These are phyloP conservation scores for Tenebrosternarchus preto DNA, from an alignment of 2,113 vertebrate species.

Conservation along the genomic window DNA sequence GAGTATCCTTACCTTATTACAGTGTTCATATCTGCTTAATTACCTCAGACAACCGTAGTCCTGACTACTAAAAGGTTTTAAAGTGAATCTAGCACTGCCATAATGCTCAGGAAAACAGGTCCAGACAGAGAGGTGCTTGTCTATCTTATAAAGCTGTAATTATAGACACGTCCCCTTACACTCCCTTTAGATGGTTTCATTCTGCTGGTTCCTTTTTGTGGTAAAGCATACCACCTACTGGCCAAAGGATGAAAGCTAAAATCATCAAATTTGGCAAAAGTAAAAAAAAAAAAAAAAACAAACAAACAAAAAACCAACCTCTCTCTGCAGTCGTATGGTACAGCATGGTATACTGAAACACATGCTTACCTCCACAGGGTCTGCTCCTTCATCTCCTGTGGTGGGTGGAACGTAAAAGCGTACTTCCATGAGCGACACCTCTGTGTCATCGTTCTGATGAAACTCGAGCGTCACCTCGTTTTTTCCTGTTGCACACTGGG, in stretches of 20 bases:
- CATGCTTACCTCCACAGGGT: conserved; percentile 79
- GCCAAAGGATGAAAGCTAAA: not conserved
- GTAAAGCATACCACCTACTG: conserved; percentile 45
- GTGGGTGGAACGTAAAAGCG: conserved; percentile 83
- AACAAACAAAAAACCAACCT: no score
- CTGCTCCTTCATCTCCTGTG: conserved; percentile 80
- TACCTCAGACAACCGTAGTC: not conserved
- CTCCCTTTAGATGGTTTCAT: not conserved
- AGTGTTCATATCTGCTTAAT: not conserved
- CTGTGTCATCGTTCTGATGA: conserved; percentile 84
- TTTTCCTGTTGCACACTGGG: conserved; percentile 87
- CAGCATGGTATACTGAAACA: not conserved
- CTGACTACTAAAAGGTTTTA: not conserved
- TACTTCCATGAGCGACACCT: conserved; percentile 88
- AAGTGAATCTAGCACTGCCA: not conserved
- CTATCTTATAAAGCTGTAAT: not conserved
- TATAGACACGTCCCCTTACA: not conserved
- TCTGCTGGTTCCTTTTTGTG: not conserved
- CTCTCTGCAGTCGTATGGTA: not conserved
- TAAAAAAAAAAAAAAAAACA: no score
- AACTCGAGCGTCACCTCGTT: conserved; percentile 88
- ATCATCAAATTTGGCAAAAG: not conserved
- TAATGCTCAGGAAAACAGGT: not conserved
- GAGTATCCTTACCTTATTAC: not conserved
- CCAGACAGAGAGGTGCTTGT: not conserved